Conservation (phyloP, 2,797 vertebrate species). For the Micropoecilia bifurca region DNA sequence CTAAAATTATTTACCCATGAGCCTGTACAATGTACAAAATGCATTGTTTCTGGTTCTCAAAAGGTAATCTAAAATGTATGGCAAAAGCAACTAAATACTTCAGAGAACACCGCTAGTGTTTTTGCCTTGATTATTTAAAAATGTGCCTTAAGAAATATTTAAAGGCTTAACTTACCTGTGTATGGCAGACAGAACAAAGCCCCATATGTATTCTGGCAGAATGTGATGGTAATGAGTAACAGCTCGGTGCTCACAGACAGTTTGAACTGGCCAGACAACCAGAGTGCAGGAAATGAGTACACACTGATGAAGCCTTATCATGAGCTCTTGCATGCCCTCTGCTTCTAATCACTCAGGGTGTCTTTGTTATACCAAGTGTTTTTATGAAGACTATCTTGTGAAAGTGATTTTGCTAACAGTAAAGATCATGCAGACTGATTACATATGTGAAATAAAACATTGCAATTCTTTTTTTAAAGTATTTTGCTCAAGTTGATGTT, state of each 20-base stretch:
- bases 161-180: constrained; percentile 1
- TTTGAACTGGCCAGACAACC: constrained; percentile 32
- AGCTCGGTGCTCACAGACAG: constrained; percentile 43
- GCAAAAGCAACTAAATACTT: not conserved
- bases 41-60: constrained; percentile 3
- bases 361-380: constrained; percentile 33
- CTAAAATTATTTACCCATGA: not conserved
- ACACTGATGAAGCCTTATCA: constrained; percentile 55
- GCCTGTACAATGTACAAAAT: not conserved
- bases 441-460: not conserved
- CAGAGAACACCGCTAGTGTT: constrained; percentile 1
- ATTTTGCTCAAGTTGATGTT: not conserved
- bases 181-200: constrained; percentile 16
- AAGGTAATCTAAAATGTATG: not conserved
- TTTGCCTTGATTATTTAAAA: constrained; percentile 10
- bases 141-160: constrained; percentile 6
- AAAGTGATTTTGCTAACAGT: not conserved
- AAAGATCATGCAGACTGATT: not conserved
- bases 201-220: constrained; percentile 29
- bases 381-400: constrained; percentile 3
- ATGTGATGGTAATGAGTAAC: constrained; percentile 66
- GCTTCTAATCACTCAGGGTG: constrained; percentile 19
- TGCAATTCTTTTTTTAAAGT: not conserved
- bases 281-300: constrained; percentile 34
- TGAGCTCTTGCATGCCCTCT: constrained; percentile 22